Evolutionary conservation across 2,888 invertebrate genomes (phyloP), one percentile per base, ranked within the genome.

Genomic region (Eucriotettix oculatus): DNA sequence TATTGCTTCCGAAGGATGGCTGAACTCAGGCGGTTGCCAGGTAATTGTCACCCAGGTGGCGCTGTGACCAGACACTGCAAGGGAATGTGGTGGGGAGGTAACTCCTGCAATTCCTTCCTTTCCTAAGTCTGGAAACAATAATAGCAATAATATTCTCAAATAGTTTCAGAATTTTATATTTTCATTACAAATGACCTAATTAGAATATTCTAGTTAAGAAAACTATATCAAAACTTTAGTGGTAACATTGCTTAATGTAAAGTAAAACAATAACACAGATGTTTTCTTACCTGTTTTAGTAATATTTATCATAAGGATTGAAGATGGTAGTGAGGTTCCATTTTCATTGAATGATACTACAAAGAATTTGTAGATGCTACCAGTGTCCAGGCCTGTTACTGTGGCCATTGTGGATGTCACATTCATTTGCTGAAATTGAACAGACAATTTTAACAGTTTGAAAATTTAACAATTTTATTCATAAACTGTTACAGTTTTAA

Each of bases 1-100:
- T 60, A 90, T 82, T 68, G 82, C 81, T 71, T 90, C 89, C 58
- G 87, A 83, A 0, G 88, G 88, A 70, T 86, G 85, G 52, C 87
- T 85, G 73, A 86, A 86, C 74, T 87, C 86, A 5, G 91, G 90
- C 7, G 90, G 89, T 68, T 90, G 87, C 91, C 91, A 91, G 12
- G 84, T 79, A 59, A 91, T 79, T 0, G 87, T 84, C 56, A 90
- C 83, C 82, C 85, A 89, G 9, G 88, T 88, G 56, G 90, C 89
- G 57, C 87, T 87, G 70, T 88, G 89, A 10, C 84, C 82, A 0
- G 87, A 82, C 42, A 90, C 85, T 0, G 86, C 81, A 56, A 91
- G 73, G 0, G 87, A 84, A 72, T 90, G 90, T 0, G 90, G 90
- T 0, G 89, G 87, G 0, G 90, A 89, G 10, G 88, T 84, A 5